A percentile compares a stretch with the other conserved stretches of the same genome.
These are phyloP conservation scores for Enchytraeus crypticus DNA, from an alignment of 2,888 invertebrate species.

Conservation along the genomic window DNA sequence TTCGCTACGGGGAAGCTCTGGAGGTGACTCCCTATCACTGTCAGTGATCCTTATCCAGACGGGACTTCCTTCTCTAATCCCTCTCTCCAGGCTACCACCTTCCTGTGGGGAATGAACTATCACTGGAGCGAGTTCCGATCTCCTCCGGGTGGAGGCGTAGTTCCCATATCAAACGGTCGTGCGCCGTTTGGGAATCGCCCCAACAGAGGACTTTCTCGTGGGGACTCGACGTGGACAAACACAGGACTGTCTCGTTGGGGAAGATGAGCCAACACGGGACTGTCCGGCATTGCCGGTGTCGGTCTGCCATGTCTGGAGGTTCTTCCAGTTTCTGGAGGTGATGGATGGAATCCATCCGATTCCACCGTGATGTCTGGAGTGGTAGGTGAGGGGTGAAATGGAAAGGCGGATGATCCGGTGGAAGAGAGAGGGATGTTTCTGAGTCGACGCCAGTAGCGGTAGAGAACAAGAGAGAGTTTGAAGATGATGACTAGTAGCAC, in stretches of 20 bases:
- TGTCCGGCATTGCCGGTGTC: neutral
- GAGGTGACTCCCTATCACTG: neutral
- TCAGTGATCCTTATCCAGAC: conserved; percentile 1
- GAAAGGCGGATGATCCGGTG: neutral
- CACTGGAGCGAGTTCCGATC: too few relatives aligned
- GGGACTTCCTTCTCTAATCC: neutral
- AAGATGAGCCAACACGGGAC: conserved; percentile 3
- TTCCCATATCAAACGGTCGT: too few relatives aligned
- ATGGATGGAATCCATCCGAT: neutral
- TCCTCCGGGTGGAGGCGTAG: neutral
- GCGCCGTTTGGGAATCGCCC: neutral
- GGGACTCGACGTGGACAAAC: conserved; percentile 18
- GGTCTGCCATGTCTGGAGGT: neutral
- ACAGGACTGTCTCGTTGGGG: conserved; percentile 12
- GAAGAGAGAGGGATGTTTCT: neutral
- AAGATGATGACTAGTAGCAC: conserved; percentile 14
- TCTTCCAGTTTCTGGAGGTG: neutral
- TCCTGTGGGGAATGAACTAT: too few relatives aligned
- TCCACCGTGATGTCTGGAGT: neutral
- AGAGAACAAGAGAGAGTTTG: conserved; percentile 4
- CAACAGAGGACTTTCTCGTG: conserved; percentile 13
- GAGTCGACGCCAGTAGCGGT: neutral
- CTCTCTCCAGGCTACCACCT: too few relatives aligned
- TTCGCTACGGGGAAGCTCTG: neutral
- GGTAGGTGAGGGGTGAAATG: neutral